Evolutionary conservation across 2,888 invertebrate species (phyloP), one percentile per base, ranked within the genome.

Genomic region (Pristionchus exspectatus): DNA sequence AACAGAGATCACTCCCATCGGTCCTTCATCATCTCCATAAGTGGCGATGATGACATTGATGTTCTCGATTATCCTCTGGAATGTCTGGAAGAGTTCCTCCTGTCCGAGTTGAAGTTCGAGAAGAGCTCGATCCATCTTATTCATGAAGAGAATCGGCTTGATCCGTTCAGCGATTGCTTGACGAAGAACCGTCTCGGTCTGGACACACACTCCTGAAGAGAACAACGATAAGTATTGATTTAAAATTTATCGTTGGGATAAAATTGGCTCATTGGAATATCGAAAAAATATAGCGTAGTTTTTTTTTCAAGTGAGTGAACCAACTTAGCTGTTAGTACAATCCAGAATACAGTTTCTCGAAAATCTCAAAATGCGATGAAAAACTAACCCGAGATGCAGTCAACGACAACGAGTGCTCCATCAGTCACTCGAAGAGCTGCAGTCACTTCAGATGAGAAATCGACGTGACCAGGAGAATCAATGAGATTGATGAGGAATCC

Each of bases 401-500:
- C 99, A 14, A 99, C 99, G 87, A 99, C 99, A 89, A 99, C 99
- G 91, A 99, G 97, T 94, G 99, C 99, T 95, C 99, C 99, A 96
- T 99, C 99, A 95, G 99, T 99, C 87, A 99, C 99, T 96, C 99
- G 98, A 93, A 99, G 97, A 94, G 99, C 99, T 95, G 99, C 99
- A 89, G 99, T 99, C 93, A 99, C 99, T 96, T 99, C 95, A 89
- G 93, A 93, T 44, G 99, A 99, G 96, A 99, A 99, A 96, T 99
- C 99, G 95, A 99, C 99, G 97, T 99, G 99, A 93, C 99, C 99
- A 93, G 99, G 99, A 33, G 99, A 99, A 96, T 99, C 99, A 95
- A 99, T 99, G 96, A 99, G 96, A 96, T 99, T 99, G 96, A 99
- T 99, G 96, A 99, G 97, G 97, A 99, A 99, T 96, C 98, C 98